Evolutionary conservation across 2,888 invertebrate species (phyloP), one percentile per base, ranked within the genome.

Genomic region (Pseudoips prasinana): DNA sequence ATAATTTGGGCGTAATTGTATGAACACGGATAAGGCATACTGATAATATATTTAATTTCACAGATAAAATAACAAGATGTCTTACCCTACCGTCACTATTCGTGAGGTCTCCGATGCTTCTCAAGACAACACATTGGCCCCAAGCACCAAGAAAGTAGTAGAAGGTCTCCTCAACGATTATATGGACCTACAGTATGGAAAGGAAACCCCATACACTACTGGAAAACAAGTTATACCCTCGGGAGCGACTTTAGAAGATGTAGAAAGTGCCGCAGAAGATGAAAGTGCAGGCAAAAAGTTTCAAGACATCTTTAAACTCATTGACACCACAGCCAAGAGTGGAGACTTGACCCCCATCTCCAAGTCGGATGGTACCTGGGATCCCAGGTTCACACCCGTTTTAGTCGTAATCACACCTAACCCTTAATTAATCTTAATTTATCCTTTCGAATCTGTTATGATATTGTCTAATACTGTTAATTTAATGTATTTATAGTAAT

Each of bases 191-290:
- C 78, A 78, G 11, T 84, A 76, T 24, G 78, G 64, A 0, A 81
- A 80, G 39, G 73, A 73, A 29, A 87, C 85, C 2, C 79, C 80
- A 0, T 87, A 83, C 57, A 86, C 87, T 0, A 84, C 82, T 1
- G 87, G 87, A 2, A 67, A 84, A 39, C 73, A 71, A 29, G 73
- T 87, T 0, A 8, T 87, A 0, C 87, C 87, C 0, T 29, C 57
- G 0, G 78, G 66, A 0, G 46, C 70, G 0, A 68, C 71, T 0
- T 59, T 81, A 9, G 61, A 64, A 1, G 81, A 86, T 10, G 71
- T 87, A 0, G 71, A 81, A 18, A 55, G 46, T 1, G 73, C 80
- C 1, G 61, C 69, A 0, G 50, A 43, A 0, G 74, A 79, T 10
- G 59, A 62, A 0, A 57, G 53, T 1, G 68, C 65, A 0, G 71